Conservation (phyloP, 2,797 vertebrate species). For the Falco biarmicus region DNA sequence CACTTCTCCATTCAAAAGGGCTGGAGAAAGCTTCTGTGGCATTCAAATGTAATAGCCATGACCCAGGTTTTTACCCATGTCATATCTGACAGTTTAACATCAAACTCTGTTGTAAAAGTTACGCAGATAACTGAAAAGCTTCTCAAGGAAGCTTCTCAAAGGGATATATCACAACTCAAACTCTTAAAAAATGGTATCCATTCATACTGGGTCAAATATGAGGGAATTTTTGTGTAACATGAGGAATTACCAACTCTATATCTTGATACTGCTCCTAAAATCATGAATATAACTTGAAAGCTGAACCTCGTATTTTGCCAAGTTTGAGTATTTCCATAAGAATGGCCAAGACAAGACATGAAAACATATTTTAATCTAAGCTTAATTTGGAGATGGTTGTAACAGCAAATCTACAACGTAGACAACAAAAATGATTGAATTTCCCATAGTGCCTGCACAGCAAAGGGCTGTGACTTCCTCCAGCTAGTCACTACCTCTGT, state of each 20-base stretch:
- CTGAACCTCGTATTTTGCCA: background rate
- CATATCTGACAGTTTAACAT: background rate
- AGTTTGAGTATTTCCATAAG: background rate
- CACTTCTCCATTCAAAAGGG: background rate
- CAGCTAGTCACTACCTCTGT: background rate
- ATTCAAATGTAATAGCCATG: background rate
- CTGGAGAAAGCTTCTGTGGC: background rate
- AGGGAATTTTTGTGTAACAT: background rate
- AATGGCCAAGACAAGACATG: background rate
- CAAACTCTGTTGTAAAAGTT: background rate
- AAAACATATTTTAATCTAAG: background rate
- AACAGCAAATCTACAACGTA: background rate
- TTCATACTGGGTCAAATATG: background rate
- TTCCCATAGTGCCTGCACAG: background rate
- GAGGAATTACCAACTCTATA: background rate
- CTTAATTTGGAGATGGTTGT: background rate
- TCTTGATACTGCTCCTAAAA: background rate
- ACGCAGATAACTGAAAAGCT: background rate
- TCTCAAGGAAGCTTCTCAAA: background rate
- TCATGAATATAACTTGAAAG: background rate
- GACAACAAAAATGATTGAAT: background rate
- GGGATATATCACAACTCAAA: background rate
- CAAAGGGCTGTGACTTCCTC: background rate
- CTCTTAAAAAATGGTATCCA: background rate
- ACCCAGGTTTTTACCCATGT: background rate